Conservation (phyloP, 2,888 invertebrate species). For the Lottia gigantea region DNA sequence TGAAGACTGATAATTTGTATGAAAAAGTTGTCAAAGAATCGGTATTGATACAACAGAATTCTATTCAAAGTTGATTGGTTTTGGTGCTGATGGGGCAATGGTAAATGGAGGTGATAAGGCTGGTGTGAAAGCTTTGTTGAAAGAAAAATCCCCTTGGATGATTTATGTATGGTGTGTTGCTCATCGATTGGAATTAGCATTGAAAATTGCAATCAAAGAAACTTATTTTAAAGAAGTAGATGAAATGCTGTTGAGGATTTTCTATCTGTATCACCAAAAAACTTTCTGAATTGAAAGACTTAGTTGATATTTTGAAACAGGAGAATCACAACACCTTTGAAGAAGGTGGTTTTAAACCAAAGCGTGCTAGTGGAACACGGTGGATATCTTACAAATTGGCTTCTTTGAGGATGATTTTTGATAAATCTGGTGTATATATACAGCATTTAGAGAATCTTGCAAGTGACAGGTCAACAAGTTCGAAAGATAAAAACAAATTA, state of each 20-base stretch:
- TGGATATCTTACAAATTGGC: conserved; percentile 16
- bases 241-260: conserved; percentile 12
- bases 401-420: conserved; percentile 11
- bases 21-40: background rate
- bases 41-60: background rate
- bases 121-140: background rate
- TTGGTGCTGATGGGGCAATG: background rate
- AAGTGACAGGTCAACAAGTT: background rate
- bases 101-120: background rate
- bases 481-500: background rate
- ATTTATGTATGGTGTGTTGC: conserved; percentile 15
- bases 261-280: conserved; percentile 13
- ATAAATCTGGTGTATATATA: conserved; percentile 19
- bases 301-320: background rate
- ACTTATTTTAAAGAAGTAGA: conserved; percentile 15
- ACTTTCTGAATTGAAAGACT: conserved; percentile 12
- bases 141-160: conserved; percentile 14
- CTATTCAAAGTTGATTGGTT: background rate
- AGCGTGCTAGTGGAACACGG: conserved; percentile 16
- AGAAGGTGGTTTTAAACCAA: conserved; percentile 5
- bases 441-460: conserved; percentile 15
- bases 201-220: conserved; percentile 4
- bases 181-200: conserved; percentile 18
- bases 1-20: too few relatives aligned
- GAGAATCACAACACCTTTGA: background rate